Base-by-base conservation (phyloP, 2,113 vertebrate genomes). In the Burhinus oedicnemus region DNA sequence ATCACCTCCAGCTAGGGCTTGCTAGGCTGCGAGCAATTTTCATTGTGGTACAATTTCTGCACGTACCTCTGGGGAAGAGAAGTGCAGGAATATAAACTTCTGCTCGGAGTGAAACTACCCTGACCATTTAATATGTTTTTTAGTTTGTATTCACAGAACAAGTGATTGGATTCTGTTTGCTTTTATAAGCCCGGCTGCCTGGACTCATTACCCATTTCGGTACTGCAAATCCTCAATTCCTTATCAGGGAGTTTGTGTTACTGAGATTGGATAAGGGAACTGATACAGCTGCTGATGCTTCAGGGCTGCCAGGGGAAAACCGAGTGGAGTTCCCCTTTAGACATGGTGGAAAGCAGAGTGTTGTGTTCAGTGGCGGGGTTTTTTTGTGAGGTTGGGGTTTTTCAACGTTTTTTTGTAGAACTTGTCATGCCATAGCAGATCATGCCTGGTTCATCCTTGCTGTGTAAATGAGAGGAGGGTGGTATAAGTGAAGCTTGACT, bases 271-370 rank as follows among this genome's bases (percentile, higher is more conserved):
- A 17, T 54, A 49, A 64, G 44, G 58, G 77, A 95, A 76, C 65
- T 26, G 69, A 47, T 91, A 60, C 21, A 87, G 72, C 34, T 88
- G 62, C 68, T 84, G 80, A 6, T 90, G 75, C 66, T 76, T 80
- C 58, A 44, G 36, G 74, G 34, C 58, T 91, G 75, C 47, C 27
- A 85, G 95, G 92, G 93, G 80, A 93, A 93, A 92, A 68, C 64
- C 27, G 0, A 40, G 36, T 27, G 80, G 70, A 94, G 66, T 82
- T 94, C 61, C 81, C 76, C 80, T 72, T 18, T 14, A 30, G 68
- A 30, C 27, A 23, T 7, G 8, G 34, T 52, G 61, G n/a, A 57
- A 23, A 49, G 68, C 60, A 22, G 61, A 7, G 29, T 2, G 1
- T 27, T 70, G 27, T 55, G 57, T 30, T 90, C 44, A 2, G 0